phyloP scores from a whole-genome alignment of 2,888 invertebrate genomes.

The Philonicus albiceps region DNA sequence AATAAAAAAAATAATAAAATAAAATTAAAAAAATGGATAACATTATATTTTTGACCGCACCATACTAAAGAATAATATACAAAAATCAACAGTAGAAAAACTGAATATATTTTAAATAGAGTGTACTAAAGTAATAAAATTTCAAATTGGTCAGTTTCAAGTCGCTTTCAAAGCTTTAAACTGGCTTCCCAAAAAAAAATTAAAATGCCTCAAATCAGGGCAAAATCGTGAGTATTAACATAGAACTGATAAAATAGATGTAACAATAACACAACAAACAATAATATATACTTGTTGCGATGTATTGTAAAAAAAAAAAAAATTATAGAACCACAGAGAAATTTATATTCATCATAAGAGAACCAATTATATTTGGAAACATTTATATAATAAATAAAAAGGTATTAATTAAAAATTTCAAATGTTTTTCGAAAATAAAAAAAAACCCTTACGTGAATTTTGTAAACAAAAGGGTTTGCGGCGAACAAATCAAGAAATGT shows the following conservation, averaged over 20 bases:
- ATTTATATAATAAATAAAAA: neutral
- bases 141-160: neutral
- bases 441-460: neutral
- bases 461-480: conserved; percentile 26
- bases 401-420: neutral
- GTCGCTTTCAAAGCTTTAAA: neutral
- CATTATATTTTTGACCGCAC: neutral
- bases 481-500: conserved; percentile 31
- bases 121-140: neutral
- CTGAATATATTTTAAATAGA: neutral
- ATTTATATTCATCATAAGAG: neutral
- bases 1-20: neutral
- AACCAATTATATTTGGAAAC: conserved; percentile 16
- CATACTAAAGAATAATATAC: neutral
- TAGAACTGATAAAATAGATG: neutral
- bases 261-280: neutral
- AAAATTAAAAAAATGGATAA: neutral
- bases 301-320: neutral
- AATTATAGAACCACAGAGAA: neutral
- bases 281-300: neutral
- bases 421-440: neutral
- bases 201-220: neutral
- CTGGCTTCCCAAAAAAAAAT: neutral
- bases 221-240: neutral
- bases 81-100: neutral